Conservation (phyloP, 2,113 vertebrate genomes). For the Nothobranchius furzeri region DNA sequence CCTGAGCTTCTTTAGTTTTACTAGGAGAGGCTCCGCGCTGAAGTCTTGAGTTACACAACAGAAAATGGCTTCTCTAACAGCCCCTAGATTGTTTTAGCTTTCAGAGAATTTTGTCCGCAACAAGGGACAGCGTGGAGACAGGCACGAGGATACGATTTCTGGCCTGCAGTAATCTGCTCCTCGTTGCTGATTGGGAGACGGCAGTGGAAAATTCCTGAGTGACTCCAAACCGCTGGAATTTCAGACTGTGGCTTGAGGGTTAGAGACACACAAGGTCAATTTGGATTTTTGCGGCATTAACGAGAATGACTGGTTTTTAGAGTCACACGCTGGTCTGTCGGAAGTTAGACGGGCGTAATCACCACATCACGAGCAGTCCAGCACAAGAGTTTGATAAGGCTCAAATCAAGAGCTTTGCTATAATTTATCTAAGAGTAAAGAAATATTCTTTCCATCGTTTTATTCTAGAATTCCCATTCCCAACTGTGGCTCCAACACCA, state of each 20-base stretch:
- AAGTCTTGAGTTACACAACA: conserved; percentile 44
- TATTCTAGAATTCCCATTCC: conserved; percentile 89
- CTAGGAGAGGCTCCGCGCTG: background rate
- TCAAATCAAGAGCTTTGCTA: too few relatives aligned
- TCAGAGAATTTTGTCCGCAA: conserved; percentile 57
- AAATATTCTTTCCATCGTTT: background rate
- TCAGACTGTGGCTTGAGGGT: conserved; percentile 78
- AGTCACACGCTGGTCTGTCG: conserved; percentile 35
- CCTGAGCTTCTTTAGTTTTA: background rate
- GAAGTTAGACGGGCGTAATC: conserved; percentile 46
- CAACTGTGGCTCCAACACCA: conserved; percentile 84
- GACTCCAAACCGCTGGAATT: conserved; percentile 80
- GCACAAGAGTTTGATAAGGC: background rate
- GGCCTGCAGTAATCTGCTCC: conserved; percentile 74
- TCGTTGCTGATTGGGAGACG: conserved; percentile 78
- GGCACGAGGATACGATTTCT: conserved; percentile 67
- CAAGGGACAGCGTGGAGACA: conserved; percentile 63
- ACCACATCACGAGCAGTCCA: conserved; percentile 10
- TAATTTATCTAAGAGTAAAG: too few relatives aligned
- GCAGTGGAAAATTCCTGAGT: conserved; percentile 78
- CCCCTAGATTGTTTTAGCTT: conserved; percentile 45
- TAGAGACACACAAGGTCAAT: conserved; percentile 74
- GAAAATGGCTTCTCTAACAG: conserved; percentile 50
- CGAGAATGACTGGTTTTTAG: conserved; percentile 55
- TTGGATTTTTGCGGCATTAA: conserved; percentile 71